phyloP scores from a whole-genome alignment of 2,888 invertebrate genomes.

The Hypomecis atomaria region DNA sequence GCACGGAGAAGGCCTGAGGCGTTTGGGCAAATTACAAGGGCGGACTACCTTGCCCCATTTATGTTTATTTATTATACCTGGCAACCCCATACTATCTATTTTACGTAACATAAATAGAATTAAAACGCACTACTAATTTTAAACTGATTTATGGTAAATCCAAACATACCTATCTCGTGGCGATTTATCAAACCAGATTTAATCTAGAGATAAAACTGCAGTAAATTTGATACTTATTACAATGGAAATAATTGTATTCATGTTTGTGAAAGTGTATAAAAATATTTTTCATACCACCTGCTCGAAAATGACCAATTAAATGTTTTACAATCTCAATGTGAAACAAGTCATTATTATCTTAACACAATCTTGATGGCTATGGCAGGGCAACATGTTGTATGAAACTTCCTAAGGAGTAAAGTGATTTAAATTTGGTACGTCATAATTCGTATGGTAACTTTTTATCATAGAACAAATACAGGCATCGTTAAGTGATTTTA shows the following conservation, averaged over 20 bases:
- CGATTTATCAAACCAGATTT: not conserved
- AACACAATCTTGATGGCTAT: too few relatives aligned
- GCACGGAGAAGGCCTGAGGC: slow-evolving; percentile 31
- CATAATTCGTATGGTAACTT: too few relatives aligned
- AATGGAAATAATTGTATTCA: not conserved
- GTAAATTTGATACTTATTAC: not conserved
- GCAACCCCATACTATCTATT: not conserved
- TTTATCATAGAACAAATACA: too few relatives aligned
- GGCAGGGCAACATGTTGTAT: too few relatives aligned
- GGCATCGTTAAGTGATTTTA: too few relatives aligned
- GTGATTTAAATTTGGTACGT: too few relatives aligned
- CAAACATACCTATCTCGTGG: not conserved
- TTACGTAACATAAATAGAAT: not conserved
- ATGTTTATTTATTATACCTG: slow-evolving; percentile 22
- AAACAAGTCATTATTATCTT: too few relatives aligned
- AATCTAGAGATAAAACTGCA: slow-evolving; percentile 4
- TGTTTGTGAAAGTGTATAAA: too few relatives aligned
- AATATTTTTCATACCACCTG: too few relatives aligned
- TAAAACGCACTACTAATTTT: not conserved
- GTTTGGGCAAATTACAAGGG: slow-evolving; percentile 31
- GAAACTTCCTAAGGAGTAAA: too few relatives aligned
- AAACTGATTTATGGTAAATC: slow-evolving; percentile 3
- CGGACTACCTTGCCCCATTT: slow-evolving; percentile 21
- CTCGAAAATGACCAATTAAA: too few relatives aligned
- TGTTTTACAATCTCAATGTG: too few relatives aligned